Conservation (phyloP, 1,140 invertebrate genomes). For the Saxidomus purpurata region DNA sequence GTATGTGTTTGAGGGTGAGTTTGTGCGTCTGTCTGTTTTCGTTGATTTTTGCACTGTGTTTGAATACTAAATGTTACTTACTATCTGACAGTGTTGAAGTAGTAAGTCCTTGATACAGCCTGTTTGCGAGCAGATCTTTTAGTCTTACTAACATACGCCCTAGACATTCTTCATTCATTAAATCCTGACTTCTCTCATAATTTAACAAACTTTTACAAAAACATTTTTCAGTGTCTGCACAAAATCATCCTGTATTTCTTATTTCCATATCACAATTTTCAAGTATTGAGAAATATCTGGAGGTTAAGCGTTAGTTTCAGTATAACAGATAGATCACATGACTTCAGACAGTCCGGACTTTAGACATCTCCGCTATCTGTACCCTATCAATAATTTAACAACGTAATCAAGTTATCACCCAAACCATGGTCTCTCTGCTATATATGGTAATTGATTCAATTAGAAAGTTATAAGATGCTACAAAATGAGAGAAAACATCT, state of each 20-base stretch:
- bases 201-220: too few species aligned
- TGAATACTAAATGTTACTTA: not conserved
- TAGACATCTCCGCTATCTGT: slow-evolving; percentile 36
- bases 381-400: slow-evolving; percentile 46
- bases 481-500: too few species aligned
- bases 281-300: too few species aligned
- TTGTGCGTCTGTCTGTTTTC: too few species aligned
- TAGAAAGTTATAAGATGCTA: not conserved
- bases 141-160: not conserved
- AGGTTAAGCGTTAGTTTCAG: not conserved
- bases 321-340: not conserved
- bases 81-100: slow-evolving; percentile 13
- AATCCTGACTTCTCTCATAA: too few species aligned
- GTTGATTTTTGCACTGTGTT: too few species aligned
- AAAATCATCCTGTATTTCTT: too few species aligned
- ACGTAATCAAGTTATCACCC: slow-evolving; percentile 44
- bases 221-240: too few species aligned
- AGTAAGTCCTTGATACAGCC: not conserved
- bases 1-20: too few species aligned
- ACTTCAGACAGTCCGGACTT: slow-evolving; percentile 11
- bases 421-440: not conserved
- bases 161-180: not conserved
- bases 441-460: slow-evolving; percentile 43
- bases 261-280: too few species aligned
- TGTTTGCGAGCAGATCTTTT: not conserved